Conservation (phyloP, 2,888 invertebrate genomes). For the Periphyllus acericola region DNA sequence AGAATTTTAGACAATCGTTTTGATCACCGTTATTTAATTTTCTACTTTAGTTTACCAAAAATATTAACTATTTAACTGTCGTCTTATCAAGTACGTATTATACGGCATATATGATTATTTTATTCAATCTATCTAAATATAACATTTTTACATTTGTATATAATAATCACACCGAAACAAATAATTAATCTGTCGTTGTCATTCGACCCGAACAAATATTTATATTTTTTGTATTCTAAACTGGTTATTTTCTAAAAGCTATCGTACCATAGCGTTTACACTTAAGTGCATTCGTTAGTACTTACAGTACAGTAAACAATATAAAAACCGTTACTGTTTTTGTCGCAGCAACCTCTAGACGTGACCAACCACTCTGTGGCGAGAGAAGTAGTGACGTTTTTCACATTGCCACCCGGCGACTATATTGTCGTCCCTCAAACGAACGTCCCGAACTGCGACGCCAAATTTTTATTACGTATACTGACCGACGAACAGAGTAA, state of each 20-base stretch:
- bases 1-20: too few species aligned
- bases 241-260: neutral
- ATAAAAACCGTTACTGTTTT: neutral
- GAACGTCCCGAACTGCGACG: conserved; percentile 75
- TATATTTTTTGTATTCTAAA: neutral
- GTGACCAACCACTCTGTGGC: conserved; percentile 76
- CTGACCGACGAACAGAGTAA: conserved; percentile 79
- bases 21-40: too few species aligned
- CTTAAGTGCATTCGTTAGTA: too few species aligned
- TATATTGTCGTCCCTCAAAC: conserved; percentile 81
- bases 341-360: conserved; percentile 73
- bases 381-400: conserved; percentile 78
- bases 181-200: neutral
- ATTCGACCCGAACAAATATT: neutral
- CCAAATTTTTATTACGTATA: conserved; percentile 77
- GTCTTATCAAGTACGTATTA: neutral
- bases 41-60: too few species aligned
- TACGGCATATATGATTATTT: neutral
- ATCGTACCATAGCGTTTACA: too few species aligned
- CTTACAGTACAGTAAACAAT: too few species aligned
- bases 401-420: conserved; percentile 79
- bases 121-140: too few species aligned
- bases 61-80: too few species aligned
- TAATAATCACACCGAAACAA: conserved; percentile 3
- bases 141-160: too few species aligned